phyloP scores from a whole-genome alignment of 1,140 invertebrate species.

The Augochlora pura region DNA sequence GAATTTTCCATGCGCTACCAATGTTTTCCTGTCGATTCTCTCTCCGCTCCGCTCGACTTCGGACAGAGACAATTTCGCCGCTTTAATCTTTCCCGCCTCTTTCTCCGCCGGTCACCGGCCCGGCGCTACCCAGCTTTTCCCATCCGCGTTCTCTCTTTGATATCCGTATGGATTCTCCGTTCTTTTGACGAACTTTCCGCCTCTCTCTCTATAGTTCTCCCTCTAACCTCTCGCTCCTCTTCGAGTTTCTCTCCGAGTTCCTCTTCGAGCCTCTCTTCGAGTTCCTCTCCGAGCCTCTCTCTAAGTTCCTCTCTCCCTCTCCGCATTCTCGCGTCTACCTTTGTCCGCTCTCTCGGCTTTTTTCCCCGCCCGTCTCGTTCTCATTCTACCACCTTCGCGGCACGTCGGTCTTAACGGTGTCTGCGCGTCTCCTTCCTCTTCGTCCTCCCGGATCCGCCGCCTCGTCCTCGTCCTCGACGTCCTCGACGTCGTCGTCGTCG shows the following conservation, averaged over 20 bases:
- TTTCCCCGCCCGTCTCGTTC: neutral
- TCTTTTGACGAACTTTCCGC: conserved; percentile 1
- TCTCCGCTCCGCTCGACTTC: conserved; percentile 11
- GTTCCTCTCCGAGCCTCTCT: neutral
- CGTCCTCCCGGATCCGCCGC: neutral
- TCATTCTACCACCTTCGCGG: neutral
- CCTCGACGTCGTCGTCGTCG: neutral
- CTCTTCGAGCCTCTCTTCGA: neutral
- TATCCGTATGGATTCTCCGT: conserved; percentile 2
- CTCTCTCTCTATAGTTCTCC: too few relatives aligned
- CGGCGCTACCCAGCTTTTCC: neutral
- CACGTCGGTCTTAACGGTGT: neutral
- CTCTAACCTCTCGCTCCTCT: neutral
- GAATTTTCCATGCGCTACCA: conserved; percentile 40
- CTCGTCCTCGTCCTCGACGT: too few relatives aligned
- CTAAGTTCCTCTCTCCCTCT: neutral
- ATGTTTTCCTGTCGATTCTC: conserved; percentile 5
- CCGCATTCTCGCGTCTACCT: neutral
- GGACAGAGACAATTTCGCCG: conserved; percentile 13
- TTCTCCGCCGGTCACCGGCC: conserved; percentile 15
- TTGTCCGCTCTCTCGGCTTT: neutral
- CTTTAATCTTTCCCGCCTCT: conserved; percentile 31
- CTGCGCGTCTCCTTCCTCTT: neutral
- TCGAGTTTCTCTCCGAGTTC: neutral
- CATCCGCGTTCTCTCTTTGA: conserved; percentile 17